Base-by-base conservation (phyloP, 53 echinoderm and acorn worm genomes). In the Mesocentrotus franciscanus region DNA sequence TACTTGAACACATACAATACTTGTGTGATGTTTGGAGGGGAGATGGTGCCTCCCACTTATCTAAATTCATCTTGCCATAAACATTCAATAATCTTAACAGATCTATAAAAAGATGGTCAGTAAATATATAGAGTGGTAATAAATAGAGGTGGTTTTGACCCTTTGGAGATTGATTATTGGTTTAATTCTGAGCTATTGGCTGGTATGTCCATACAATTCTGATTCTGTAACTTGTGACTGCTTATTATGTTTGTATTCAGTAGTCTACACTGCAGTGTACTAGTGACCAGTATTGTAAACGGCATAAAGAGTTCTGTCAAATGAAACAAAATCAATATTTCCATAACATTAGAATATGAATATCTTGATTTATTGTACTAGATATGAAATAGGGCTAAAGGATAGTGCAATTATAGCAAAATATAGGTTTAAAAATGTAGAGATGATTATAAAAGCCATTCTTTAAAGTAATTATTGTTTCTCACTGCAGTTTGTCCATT, bases 341-440 rank as follows among this genome's bases (percentile, higher is more conserved):
- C 33, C 18, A 22, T 8, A 81, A 33, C 42, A 74, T 30, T 74
- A 30, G 30, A 22, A 17, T 39, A 36, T 81, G 42, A 81, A 20
- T 81, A 39, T 81, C 18, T 78, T 87, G 56, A 87, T 87, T 87
- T 57, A 27, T 59, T 87, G 57, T 87, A 58, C 13, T 87, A 87
- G 87, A 87, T 87, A 27, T 66, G 91, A 64, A 91, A 66, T 64
- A 91, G 91, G 91, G 64, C 91, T 66, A 36, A 66, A 64, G 91
- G 91, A 91, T 66, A 91, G 91, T 91, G 91, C 91, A 91, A 91
- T 91, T 61, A 66, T 36, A 91, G 91, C 66, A 91, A 87, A 87
- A 36, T 57, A 57, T n/a, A 57, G 58, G 91, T 35, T 91, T 33
- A n/a, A 35, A 15, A 89, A 18, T 56, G 0, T 91, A 39, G 64